Evolutionary conservation across 2,888 invertebrate genomes (phyloP), one percentile per base, ranked within the genome.

Genomic region (Lasioglossum figueresi): DNA sequence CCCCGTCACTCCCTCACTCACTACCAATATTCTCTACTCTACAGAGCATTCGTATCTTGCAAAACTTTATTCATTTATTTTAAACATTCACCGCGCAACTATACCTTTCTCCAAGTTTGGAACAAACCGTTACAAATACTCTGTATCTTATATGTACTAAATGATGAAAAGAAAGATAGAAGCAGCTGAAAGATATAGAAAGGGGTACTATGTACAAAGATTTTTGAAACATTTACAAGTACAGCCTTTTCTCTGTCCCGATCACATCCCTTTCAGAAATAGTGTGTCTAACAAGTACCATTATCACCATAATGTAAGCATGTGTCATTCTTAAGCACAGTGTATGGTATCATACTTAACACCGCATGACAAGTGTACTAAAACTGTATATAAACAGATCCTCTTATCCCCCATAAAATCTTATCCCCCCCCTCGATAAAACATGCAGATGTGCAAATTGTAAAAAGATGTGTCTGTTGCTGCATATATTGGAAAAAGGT

Each of bases 1-100:
- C 93, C 94, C 93, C 92, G 93, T 94, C 94, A 94, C 94, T 94
- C 94, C 92, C 93, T 94, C 94, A 94, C 93, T 92, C 93, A 93
- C 92, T 92, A 94, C 92, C 92, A 93, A 92, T 88, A 88, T 88
- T 84, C 76, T 90, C 82, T 87, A 90, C 75, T 71, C 27, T 83
- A 73, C 83, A 82, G 88, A 90, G 84, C 80, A 89, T 85, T 81
- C 23, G 81, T 91, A 85, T 40, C 88, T 81, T 74, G 23, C 73
- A 34, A n/a, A 76, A n/a, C n/a, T 4, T 56, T 56, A 31, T 19
- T 23, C 10, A 31, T 63, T 19, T 23, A 37, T 68, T 23, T 68
- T 19, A 1, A 37, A 68, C 10, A 76, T 23, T 70, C 34, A 70
- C 66, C 66, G n/a, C 66, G n/a, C 43, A 14, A 72, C 6, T 31